phyloP scores from a whole-genome alignment of 2,113 vertebrate genomes.

The Sigmodon hispidus region DNA sequence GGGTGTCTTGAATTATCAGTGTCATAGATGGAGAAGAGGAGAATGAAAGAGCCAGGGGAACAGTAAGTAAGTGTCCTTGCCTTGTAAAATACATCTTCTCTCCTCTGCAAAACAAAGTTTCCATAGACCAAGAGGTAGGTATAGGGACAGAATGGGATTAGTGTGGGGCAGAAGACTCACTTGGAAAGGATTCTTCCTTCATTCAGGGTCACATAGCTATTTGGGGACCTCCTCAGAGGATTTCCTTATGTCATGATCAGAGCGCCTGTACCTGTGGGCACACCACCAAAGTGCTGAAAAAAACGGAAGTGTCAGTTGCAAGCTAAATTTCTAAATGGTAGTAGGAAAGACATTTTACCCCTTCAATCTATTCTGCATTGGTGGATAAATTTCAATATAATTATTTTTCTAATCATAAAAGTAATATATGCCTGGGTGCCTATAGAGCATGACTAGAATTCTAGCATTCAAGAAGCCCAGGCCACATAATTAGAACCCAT shows the following conservation, averaged over 20 bases:
- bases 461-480: background rate
- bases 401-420: slow-evolving; percentile 21
- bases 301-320: background rate
- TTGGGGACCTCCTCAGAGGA: too few species aligned
- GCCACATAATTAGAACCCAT: too few species aligned
- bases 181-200: background rate
- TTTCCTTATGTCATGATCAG: background rate
- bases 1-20: background rate
- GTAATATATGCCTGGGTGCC: background rate
- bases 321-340: background rate
- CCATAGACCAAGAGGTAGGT: background rate
- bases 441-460: background rate
- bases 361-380: background rate
- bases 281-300: background rate
- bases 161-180: rapidly evolving
- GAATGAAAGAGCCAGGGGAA: background rate
- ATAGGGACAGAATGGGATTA: background rate
- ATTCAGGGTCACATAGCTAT: background rate
- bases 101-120: background rate
- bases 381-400: background rate
- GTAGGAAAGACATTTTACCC: background rate
- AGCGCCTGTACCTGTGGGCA: background rate
- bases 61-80: background rate
- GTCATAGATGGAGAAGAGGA: background rate
- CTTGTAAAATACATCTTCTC: background rate